These are phyloP conservation scores for Donacobius atricapilla DNA, from an alignment of 2,113 vertebrate genomes.

Conservation along the genomic window DNA sequence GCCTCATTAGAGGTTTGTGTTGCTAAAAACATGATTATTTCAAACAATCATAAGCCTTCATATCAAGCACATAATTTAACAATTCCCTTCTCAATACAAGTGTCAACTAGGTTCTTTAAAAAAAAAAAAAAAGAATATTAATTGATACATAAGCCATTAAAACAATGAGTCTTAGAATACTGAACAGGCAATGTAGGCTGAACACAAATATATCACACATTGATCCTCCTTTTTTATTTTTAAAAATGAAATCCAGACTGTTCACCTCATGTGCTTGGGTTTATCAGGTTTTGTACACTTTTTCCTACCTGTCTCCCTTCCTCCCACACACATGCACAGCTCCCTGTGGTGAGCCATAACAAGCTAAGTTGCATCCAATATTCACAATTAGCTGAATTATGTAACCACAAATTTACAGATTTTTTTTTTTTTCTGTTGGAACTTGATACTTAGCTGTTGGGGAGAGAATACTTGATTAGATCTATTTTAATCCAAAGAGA, in stretches of 20 bases:
- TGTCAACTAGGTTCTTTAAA: background rate
- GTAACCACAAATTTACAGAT: background rate
- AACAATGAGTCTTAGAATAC: background rate
- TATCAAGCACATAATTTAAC: background rate
- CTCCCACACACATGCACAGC: background rate
- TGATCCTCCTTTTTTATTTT: accelerated
- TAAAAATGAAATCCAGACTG: background rate
- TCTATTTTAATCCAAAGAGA: background rate
- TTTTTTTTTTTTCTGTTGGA: background rate
- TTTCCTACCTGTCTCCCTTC: background rate
- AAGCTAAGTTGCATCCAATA: background rate
- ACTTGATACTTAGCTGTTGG: background rate
- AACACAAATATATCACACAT: background rate
- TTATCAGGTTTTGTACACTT: background rate
- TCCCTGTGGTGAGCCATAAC: background rate
- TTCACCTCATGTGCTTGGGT: background rate
- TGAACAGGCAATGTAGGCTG: background rate
- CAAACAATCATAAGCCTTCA: conserved; percentile 6
- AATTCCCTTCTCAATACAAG: background rate
- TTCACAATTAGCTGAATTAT: background rate
- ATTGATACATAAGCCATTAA: background rate
- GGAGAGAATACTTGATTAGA: background rate
- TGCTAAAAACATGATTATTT: conserved; percentile 8
- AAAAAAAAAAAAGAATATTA: background rate
- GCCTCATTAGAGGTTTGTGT: conserved; percentile 25